Base-by-base conservation (phyloP, 2,113 vertebrate genomes). In the Rhabdomys dilectus region DNA sequence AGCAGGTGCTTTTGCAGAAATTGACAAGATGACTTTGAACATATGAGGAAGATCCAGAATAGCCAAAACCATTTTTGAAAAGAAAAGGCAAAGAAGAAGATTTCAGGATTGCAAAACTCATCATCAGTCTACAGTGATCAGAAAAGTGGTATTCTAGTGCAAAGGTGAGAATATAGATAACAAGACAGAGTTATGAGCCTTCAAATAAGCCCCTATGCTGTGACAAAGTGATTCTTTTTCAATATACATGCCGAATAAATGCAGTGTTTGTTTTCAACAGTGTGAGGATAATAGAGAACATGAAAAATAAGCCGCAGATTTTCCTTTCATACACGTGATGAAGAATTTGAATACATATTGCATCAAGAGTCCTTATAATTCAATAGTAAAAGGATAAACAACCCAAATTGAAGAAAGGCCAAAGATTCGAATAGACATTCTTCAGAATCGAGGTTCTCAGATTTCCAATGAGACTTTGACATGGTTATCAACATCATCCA, bases 41-140 rank as follows among this genome's bases (percentile, higher is more conserved):
- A 93, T 78, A 93, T 78, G 13, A 42, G 39, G 75, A n/a, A 42
- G 68, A 91, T 73, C 22, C 68, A 92, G 22, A 96, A 78, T 13
- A 89, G 13, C n/a, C 68, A 72, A 72, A 92, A 70, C 7, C 68
- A 73, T 75, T 88, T 85, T 90, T 84, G 31, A 39, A 90, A 87
- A 73, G 51, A 26, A 86, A 82, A 5, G 77, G 81, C 17, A 77
- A 66, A 73, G 29, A 53, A 36, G 51, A 91, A 94, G 15, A 70
- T 48, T 81, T 94, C 80, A 64, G 94, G 64, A 70, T 70, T 91
- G 84, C n/a, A 81, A 96, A 94, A 89, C 12, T 64, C 70, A 31
- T 24, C 85, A 10, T 89, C 78, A 58, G 3, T 95, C n/a, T 64
- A 21, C 21, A 62, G 66, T 89, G 75, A 90, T 90, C 31, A 82